These are phyloP conservation scores for Alauda arvensis DNA, from an alignment of 2,797 vertebrate species.

Conservation along the genomic window DNA sequence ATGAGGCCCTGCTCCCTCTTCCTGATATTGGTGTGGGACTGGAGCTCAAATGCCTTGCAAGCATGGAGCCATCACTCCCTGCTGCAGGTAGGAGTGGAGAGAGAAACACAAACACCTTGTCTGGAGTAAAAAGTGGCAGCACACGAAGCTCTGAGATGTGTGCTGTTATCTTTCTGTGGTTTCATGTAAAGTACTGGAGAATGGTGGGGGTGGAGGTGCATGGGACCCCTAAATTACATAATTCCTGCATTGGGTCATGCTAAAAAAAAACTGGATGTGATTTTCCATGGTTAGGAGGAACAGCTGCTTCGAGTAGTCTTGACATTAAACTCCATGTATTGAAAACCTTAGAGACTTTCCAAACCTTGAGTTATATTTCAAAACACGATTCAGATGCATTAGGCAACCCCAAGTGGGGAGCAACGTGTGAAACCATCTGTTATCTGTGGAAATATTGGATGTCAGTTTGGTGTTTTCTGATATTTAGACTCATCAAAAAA, in stretches of 20 bases:
- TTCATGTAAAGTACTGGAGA: not conserved
- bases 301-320: constrained; percentile 58
- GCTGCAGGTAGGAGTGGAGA: not conserved
- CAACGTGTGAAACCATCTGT: constrained; percentile 55
- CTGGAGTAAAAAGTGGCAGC: not conserved
- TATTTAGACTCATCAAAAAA: constrained; percentile 18
- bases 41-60: not conserved
- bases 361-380: constrained; percentile 41
- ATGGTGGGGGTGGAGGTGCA: not conserved
- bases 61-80: not conserved
- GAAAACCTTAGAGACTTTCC: constrained; percentile 51
- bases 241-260: constrained; percentile 47
- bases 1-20: not conserved
- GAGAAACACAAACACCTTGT: not conserved
- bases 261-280: constrained; percentile 1
- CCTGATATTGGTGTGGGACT: not conserved
- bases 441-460: constrained; percentile 49
- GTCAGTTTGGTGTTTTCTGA: constrained; percentile 38
- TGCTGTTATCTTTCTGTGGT: not conserved
- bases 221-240: constrained; percentile 3
- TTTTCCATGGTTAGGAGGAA: constrained; percentile 44
- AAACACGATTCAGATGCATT: constrained; percentile 43
- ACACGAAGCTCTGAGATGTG: not conserved
- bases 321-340: constrained; percentile 52
- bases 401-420: constrained; percentile 25